phyloP scores from a whole-genome alignment of 1,140 invertebrate species.

The Chymomyza costata region DNA sequence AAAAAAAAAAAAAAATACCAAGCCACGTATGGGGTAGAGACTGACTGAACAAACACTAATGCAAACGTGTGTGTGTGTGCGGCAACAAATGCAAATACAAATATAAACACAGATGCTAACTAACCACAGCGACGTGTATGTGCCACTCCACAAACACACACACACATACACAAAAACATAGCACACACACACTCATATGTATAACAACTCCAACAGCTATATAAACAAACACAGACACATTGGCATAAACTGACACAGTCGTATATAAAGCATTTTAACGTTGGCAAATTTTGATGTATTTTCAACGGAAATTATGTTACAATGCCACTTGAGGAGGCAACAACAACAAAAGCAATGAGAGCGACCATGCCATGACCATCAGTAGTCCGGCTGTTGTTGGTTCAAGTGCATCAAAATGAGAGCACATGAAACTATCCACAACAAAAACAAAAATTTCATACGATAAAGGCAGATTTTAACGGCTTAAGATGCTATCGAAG shows the following conservation, averaged over 20 bases:
- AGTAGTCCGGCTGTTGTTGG: constrained; percentile 29
- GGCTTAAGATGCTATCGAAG: no score
- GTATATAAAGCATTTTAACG: constrained; percentile 42
- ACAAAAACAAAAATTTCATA: no score
- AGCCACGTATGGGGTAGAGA: neutral
- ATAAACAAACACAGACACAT: constrained; percentile 30
- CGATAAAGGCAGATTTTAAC: no score
- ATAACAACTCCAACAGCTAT: constrained; percentile 19
- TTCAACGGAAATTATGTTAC: constrained; percentile 66
- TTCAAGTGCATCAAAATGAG: constrained; percentile 15
- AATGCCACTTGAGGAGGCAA: constrained; percentile 50
- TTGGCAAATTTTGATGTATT: constrained; percentile 61
- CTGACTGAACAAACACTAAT: constrained; percentile 33
- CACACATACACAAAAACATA: no score
- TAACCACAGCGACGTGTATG: constrained; percentile 54
- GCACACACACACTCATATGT: no score
- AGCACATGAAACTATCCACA: no score
- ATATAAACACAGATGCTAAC: constrained; percentile 71
- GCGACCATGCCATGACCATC: constrained; percentile 15
- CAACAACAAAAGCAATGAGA: constrained; percentile 23
- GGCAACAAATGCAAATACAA: constrained; percentile 62
- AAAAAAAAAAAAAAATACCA: constrained; percentile 29
- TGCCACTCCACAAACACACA: neutral
- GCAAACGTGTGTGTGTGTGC: constrained; percentile 30
- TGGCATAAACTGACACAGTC: constrained; percentile 35